A percentile compares a stretch with the other conserved stretches of the same genome.
Conservation (phyloP, 2,888 invertebrate genomes). For the Polylopha cassiicola region DNA sequence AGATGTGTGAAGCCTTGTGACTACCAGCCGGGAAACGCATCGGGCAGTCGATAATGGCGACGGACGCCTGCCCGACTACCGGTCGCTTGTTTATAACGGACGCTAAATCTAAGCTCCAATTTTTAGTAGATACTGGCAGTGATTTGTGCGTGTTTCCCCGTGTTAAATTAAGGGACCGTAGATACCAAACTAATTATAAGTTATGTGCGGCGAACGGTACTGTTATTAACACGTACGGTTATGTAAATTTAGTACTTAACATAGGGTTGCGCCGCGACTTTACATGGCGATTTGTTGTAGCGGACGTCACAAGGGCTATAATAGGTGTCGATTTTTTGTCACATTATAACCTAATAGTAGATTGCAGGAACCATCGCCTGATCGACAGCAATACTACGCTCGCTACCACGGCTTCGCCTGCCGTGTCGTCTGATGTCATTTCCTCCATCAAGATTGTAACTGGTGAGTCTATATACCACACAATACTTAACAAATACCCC, state of each 20-base stretch:
- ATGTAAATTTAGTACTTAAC: constrained; percentile 2
- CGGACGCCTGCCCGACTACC: constrained; percentile 27
- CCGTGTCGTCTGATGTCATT: no score
- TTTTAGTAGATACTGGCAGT: constrained; percentile 27
- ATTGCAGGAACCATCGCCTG: constrained; percentile 26
- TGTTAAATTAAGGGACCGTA: no score
- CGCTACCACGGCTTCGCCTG: not conserved
- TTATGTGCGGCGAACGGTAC: constrained; percentile 3
- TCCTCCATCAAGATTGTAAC: no score
- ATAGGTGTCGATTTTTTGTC: constrained; percentile 35
- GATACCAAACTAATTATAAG: constrained; percentile 1
- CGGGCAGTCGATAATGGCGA: constrained; percentile 28
- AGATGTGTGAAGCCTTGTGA: constrained; percentile 22
- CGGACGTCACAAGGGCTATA: constrained; percentile 33
- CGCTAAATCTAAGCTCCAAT: constrained; percentile 24
- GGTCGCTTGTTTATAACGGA: constrained; percentile 33
- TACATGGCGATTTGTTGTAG: constrained; percentile 34
- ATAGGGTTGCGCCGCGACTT: constrained; percentile 20
- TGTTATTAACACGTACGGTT: constrained; percentile 8
- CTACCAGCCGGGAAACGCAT: constrained; percentile 22
- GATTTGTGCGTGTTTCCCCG: constrained; percentile 26
- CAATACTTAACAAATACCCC: no score
- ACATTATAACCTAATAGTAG: constrained; percentile 30
- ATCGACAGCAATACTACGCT: constrained; percentile 10
- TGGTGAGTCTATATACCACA: no score